Base-by-base conservation (phyloP, 1,140 invertebrate species). In the Drosophila melanogaster region DNA sequence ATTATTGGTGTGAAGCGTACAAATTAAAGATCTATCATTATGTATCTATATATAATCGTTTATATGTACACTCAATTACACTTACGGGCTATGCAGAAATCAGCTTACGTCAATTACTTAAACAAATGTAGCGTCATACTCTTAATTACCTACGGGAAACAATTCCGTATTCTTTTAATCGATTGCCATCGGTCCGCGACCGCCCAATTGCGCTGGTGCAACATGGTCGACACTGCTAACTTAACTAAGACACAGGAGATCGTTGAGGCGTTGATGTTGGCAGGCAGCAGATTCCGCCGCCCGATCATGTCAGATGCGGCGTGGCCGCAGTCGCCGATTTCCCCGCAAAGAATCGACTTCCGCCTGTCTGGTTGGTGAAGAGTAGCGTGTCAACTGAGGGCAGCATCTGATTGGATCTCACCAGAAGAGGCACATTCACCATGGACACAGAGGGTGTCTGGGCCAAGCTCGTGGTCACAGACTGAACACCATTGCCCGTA, bases 201-300 rank as follows among this genome's bases (percentile, higher is more conserved):
- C 47, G 26, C 47, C 47, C 26, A 15, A 26, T 55, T 55, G 35
- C 37, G 35, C 37, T 37, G 14, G 14, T 24, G 22, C 24, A 15
- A 33, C 55, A 47, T 59, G 24, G 61, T 78, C 74, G 53, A 61
- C 74, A 79, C 69, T 67, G 58, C 83, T 87, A 87, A 75, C 84
- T 87, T 83, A 89, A 77, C 78, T 87, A 87, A 87, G 84, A 87
- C 84, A 87, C 84, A 84, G 76, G 84, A 87, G 84, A 87, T 87
- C 84, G 84, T 84, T 84, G 84, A 79, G 85, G 69, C 76, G 50
- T 84, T 70, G 57, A 71, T 44, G 66, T 80, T 83, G 84, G 49
- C 60, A 26, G 43, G 26, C 38, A 76, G 51, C 65, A 70, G 12
- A 37, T 15, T 67, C 60, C 72, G 66, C 71, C 72, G 43, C 37